Evolutionary conservation across 92 coral and sea anemone genomes (phyloP).

Genomic region (Epizoanthus rinbou): DNA sequence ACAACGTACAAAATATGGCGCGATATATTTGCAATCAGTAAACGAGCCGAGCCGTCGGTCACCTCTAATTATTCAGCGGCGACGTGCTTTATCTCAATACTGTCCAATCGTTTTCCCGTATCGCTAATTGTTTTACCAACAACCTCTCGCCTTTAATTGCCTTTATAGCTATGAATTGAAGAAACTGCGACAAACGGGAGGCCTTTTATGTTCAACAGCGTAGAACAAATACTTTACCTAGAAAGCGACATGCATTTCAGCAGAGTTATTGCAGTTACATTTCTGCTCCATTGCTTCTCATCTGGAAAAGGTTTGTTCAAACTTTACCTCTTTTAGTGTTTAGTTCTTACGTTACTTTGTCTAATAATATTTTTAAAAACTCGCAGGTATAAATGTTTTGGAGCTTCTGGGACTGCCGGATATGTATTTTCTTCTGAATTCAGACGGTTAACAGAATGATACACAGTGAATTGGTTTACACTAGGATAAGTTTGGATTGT

Average conservation of each 20-base stretch:
- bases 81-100: not conserved
- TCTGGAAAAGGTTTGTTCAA: conserved; percentile 33
- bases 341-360: not conserved
- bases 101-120: conserved; percentile 21
- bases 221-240: not conserved
- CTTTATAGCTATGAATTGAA: conserved; percentile 13
- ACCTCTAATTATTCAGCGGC: conserved; percentile 43
- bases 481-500: too few relatives aligned
- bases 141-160: conserved; percentile 34
- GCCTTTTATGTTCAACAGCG: conserved; percentile 10
- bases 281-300: conserved; percentile 10
- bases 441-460: too few relatives aligned
- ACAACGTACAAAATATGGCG: conserved; percentile 9
- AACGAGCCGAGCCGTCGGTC: conserved; percentile 41
- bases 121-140: conserved; percentile 37
- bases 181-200: conserved; percentile 1
- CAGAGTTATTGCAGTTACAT: not conserved
- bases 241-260: not conserved
- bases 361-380: not conserved
- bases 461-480: too few relatives aligned
- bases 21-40: conserved; percentile 15
- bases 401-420: not conserved
- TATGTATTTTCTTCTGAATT: not conserved
- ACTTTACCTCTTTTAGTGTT: not conserved
- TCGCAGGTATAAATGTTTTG: not conserved